phyloP scores from a whole-genome alignment of 2,888 invertebrate genomes.

The Erannis defoliaria region DNA sequence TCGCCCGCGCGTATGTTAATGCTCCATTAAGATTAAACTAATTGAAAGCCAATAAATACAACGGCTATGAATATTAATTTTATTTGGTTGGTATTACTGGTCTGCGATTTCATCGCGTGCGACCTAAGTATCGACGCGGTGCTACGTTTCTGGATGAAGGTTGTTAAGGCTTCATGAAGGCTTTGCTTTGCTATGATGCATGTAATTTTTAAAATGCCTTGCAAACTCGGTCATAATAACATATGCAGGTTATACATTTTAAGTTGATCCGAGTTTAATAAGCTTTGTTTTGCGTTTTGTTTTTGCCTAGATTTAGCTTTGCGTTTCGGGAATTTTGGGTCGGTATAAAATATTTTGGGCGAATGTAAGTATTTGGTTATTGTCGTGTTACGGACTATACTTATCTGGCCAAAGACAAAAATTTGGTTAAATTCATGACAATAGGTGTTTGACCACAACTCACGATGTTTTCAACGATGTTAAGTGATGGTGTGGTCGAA shows the following conservation, averaged over 20 bases:
- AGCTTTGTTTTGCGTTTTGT: not conserved
- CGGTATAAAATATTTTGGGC: too few relatives aligned
- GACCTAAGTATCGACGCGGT: conserved; percentile 55
- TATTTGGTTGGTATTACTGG: conserved; percentile 75
- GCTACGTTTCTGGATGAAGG: conserved; percentile 20
- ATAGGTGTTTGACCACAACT: too few relatives aligned
- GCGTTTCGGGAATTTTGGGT: not conserved
- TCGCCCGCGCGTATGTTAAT: conserved; percentile 83
- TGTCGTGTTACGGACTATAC: too few relatives aligned
- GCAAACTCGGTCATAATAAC: not conserved
- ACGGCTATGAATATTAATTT: conserved; percentile 86
- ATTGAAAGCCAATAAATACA: conserved; percentile 87
- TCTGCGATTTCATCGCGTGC: conserved; percentile 68
- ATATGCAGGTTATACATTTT: not conserved
- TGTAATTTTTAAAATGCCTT: not conserved
- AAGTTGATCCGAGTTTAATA: conserved; percentile 13
- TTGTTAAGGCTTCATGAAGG: conserved; percentile 4
- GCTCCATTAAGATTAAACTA: conserved; percentile 87
- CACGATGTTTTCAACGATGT: too few relatives aligned
- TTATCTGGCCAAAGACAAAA: too few relatives aligned
- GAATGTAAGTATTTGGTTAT: too few relatives aligned
- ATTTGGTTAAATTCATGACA: too few relatives aligned
- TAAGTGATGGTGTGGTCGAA: too few relatives aligned
- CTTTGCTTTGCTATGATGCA: conserved; percentile 5
- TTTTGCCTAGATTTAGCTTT: not conserved